Base-by-base conservation (phyloP, 1,140 invertebrate genomes). In the Apocrypta bakeri region DNA sequence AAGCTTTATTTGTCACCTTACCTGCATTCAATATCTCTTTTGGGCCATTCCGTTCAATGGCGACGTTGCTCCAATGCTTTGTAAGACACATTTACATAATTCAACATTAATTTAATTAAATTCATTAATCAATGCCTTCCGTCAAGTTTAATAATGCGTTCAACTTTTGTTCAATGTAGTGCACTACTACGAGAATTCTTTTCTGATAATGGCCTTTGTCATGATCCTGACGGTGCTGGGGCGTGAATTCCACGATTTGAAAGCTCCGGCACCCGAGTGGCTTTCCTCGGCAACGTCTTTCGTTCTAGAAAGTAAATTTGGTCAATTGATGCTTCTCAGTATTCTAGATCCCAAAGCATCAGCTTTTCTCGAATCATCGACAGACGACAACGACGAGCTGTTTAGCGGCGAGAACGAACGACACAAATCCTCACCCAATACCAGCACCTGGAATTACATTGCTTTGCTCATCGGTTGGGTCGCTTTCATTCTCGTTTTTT, bases 1-100 rank as follows among this genome's bases (percentile, higher is more conserved):
- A 6, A 93, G 91, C 85, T 87, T 93, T 24, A 86, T 93, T 42
- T 89, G 89, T n/a, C 93, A 94, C 81, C 37, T 90, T 3, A 77
- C 92, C 4, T 91, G 91, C n/a, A 86, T 93, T 2, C 89, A 90
- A 64, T 87, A 92, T 75, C 31, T 93, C 12, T 86, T 88, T 2
- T 92, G 89, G 88, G 83, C 87, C 24, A 63, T 93, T n/a, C 93
- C 92, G 17, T 83, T 85, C 17, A 92, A 90, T 79, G 92, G 92
- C 17, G 48, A 61, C 21, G 86, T 86, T 64, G 84, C 85, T 3
- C 90, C 90, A 14, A 87, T 86, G 71, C 85, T 91, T 79, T 11
- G 90, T 91, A 83, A 90, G 88, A 37, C 33, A 9, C 9, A 9
- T 75, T 74, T 71, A 42, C 21, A 56, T 17, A 11, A 77, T 42